phyloP scores from a whole-genome alignment of 1,140 invertebrate species.

The Microplitis demolitor region DNA sequence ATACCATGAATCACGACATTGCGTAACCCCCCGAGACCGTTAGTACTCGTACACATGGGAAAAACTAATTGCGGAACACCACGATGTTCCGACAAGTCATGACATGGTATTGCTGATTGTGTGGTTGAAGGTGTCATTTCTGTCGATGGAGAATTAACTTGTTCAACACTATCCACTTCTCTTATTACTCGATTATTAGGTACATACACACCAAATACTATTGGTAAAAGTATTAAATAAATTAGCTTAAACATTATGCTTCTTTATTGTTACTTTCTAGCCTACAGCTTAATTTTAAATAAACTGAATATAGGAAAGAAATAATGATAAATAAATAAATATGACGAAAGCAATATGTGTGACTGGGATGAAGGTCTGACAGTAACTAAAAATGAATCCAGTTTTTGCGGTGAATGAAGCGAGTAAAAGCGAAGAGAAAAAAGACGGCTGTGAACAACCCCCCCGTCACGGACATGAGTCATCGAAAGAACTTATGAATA shows the following conservation, averaged over 20 bases:
- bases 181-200: not conserved
- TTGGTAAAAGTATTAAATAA: not conserved
- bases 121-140: not conserved
- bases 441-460: not conserved
- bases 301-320: not conserved
- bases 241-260: not conserved
- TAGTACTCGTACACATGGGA: constrained; percentile 25
- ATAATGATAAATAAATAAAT: not conserved
- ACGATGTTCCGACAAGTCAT: not conserved
- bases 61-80: constrained; percentile 23
- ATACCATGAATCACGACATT: constrained; percentile 45
- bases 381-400: not conserved
- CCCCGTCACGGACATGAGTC: not conserved
- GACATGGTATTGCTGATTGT: constrained; percentile 4
- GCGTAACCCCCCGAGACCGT: constrained; percentile 15
- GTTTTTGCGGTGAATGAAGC: not conserved
- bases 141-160: not conserved
- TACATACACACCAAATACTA: not conserved
- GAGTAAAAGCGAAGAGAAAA: not conserved
- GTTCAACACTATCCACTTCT: not conserved
- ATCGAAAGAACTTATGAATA: not conserved
- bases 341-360: not conserved
- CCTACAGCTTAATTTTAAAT: too few species aligned
- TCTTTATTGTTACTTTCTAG: too few species aligned
- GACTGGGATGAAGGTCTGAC: not conserved